A percentile compares a stretch with the other conserved stretches of the same genome.
phyloP scores from a whole-genome alignment of 2,797 vertebrate genomes.

The Protonibea diacanthus region DNA sequence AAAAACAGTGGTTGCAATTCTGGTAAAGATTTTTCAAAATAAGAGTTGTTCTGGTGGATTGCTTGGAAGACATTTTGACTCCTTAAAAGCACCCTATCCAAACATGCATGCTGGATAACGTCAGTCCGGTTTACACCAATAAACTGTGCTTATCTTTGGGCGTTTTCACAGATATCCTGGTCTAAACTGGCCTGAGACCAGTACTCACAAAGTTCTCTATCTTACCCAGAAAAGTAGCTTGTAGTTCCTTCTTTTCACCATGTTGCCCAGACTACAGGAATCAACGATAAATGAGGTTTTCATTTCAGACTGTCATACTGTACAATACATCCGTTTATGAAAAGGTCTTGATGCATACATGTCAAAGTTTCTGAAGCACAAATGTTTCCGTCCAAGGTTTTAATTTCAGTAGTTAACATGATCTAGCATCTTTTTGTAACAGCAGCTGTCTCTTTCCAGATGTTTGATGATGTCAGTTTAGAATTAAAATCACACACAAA shows the following conservation, averaged over 20 bases:
- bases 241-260: slow-evolving; percentile 12
- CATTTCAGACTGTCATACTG: not conserved
- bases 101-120: slow-evolving; percentile 59
- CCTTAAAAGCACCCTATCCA: slow-evolving; percentile 11
- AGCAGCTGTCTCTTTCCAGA: slow-evolving; percentile 1
- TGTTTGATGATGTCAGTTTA: not conserved
- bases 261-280: slow-evolving; percentile 13
- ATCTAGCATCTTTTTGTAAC: not conserved
- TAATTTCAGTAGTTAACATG: not conserved
- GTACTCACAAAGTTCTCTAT: not conserved
- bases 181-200: not conserved
- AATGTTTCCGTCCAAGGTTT: slow-evolving; percentile 1
- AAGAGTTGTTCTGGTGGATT: slow-evolving; percentile 52
- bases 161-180: slow-evolving; percentile 23
- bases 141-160: not conserved
- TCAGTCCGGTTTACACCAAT: slow-evolving; percentile 25
- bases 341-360: not conserved
- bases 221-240: not conserved
- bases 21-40: slow-evolving; percentile 70
- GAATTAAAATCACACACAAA: not conserved
- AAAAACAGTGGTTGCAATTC: slow-evolving; percentile 67
- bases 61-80: slow-evolving; percentile 40
- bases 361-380: not conserved
- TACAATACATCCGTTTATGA: not conserved
- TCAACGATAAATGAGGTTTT: not conserved